Conservation (phyloP, 2,888 invertebrate genomes). For the Lycophotia porphyrea region DNA sequence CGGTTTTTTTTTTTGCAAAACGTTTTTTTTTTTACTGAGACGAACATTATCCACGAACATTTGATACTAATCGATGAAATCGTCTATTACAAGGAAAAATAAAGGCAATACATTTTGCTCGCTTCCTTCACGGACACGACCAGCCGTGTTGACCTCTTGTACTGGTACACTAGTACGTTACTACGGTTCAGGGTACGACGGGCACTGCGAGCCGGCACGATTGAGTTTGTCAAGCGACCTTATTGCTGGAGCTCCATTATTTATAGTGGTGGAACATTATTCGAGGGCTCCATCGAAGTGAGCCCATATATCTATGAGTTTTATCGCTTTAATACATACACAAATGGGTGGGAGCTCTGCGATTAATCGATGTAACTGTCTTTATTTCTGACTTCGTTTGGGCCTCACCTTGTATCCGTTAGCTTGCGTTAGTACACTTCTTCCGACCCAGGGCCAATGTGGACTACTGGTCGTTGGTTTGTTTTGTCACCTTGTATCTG, state of each 20-base stretch:
- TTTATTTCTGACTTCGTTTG: neutral
- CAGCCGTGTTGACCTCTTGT: conserved; percentile 18
- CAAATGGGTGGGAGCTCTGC: conserved; percentile 14
- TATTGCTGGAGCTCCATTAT: conserved; percentile 56
- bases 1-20: too few species aligned
- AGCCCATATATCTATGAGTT: conserved; percentile 44
- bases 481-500: neutral
- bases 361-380: conserved; percentile 6
- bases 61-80: conserved; percentile 50
- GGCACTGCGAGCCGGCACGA: conserved; percentile 33
- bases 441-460: neutral
- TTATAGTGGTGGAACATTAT: conserved; percentile 58
- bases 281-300: conserved; percentile 43
- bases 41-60: conserved; percentile 18
- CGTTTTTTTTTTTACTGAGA: neutral
- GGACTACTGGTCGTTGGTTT: neutral
- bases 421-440: neutral
- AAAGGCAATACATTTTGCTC: conserved; percentile 52
- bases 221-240: conserved; percentile 59
- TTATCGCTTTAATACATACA: conserved; percentile 49
- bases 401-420: neutral
- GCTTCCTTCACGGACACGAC: conserved; percentile 30
- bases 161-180: neutral
- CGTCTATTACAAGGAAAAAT: conserved; percentile 51
- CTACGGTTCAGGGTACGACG: conserved; percentile 15